A percentile compares a stretch with the other conserved stretches of the same genome.
Conservation (phyloP, 1,140 invertebrate species). For the Drosophila hydei region DNA sequence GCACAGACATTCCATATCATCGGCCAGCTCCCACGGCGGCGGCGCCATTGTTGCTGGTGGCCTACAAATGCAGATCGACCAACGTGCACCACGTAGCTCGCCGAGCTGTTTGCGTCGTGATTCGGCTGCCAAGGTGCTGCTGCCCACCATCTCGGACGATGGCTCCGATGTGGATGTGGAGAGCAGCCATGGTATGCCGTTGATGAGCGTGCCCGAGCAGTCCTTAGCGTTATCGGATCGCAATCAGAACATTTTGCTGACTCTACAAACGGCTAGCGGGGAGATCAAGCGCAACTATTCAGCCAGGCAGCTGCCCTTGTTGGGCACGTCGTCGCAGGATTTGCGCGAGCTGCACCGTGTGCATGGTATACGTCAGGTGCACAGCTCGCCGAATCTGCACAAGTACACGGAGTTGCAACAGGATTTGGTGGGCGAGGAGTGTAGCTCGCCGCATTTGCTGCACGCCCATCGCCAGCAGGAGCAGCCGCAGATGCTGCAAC, state of each 20-base stretch:
- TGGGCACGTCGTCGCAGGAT: constrained; percentile 75
- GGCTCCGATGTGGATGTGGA: constrained; percentile 66
- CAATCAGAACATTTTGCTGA: constrained; percentile 76
- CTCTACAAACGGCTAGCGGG: constrained; percentile 72
- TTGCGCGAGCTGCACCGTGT: constrained; percentile 58
- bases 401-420: constrained; percentile 68
- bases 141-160: constrained; percentile 79
- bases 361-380: constrained; percentile 78
- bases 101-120: constrained; percentile 71
- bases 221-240: constrained; percentile 54
- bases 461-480: constrained; percentile 62
- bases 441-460: constrained; percentile 64
- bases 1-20: constrained; percentile 74
- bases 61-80: constrained; percentile 80
- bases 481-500: constrained; percentile 48
- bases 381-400: constrained; percentile 81
- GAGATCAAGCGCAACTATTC: constrained; percentile 82
- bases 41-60: constrained; percentile 53
- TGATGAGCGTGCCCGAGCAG: constrained; percentile 65
- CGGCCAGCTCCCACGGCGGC: constrained; percentile 71
- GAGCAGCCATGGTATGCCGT: constrained; percentile 7
- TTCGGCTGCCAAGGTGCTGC: constrained; percentile 74
- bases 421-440: constrained; percentile 50
- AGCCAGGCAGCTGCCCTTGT: constrained; percentile 66
- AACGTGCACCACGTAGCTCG: constrained; percentile 59